Percentiles rank a stretch among this genome's conserved stretches.
These are phyloP conservation scores for Drosophila ananassae DNA, from an alignment of 1,140 invertebrate species.

Conservation along the genomic window DNA sequence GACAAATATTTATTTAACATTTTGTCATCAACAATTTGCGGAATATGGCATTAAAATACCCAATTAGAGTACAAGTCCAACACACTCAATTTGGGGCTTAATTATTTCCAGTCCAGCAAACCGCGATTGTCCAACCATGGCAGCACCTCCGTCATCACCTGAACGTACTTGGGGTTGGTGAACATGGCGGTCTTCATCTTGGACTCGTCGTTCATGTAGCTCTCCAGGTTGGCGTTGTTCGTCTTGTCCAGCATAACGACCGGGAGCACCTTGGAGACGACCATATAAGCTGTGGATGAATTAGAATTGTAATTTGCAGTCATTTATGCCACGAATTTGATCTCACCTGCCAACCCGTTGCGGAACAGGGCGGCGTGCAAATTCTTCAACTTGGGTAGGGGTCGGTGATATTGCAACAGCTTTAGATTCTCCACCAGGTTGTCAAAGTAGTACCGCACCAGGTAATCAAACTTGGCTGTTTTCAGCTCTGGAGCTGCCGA, in stretches of 20 bases:
- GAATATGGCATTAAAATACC: slow-evolving; percentile 16
- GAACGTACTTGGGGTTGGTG: slow-evolving; percentile 74
- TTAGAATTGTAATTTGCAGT: not conserved
- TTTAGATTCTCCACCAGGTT: slow-evolving; percentile 71
- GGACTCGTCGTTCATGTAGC: slow-evolving; percentile 58
- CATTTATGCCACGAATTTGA: not conserved
- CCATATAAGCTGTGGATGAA: slow-evolving; percentile 64
- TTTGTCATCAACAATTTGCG: slow-evolving; percentile 6
- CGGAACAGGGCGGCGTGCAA: slow-evolving; percentile 66
- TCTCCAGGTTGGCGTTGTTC: slow-evolving; percentile 53
- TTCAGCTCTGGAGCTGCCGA: slow-evolving; percentile 72
- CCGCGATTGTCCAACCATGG: slow-evolving; percentile 83
- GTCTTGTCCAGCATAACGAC: slow-evolving; percentile 75
- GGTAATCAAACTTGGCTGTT: slow-evolving; percentile 67
- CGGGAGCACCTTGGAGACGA: slow-evolving; percentile 75
- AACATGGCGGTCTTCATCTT: slow-evolving; percentile 77
- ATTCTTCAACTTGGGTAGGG: slow-evolving; percentile 71
- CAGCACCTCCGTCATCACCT: slow-evolving; percentile 69
- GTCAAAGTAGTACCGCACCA: slow-evolving; percentile 76
- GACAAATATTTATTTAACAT: not conserved
- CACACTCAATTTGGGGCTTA: slow-evolving; percentile 6
- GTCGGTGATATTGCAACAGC: slow-evolving; percentile 74
- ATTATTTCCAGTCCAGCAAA: slow-evolving; percentile 76
- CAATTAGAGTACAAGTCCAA: slow-evolving; percentile 3
- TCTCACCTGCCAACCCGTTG: slow-evolving; percentile 71